These are phyloP conservation scores for Noctilio leporinus DNA, from an alignment of 2,113 vertebrate genomes.

Conservation along the genomic window DNA sequence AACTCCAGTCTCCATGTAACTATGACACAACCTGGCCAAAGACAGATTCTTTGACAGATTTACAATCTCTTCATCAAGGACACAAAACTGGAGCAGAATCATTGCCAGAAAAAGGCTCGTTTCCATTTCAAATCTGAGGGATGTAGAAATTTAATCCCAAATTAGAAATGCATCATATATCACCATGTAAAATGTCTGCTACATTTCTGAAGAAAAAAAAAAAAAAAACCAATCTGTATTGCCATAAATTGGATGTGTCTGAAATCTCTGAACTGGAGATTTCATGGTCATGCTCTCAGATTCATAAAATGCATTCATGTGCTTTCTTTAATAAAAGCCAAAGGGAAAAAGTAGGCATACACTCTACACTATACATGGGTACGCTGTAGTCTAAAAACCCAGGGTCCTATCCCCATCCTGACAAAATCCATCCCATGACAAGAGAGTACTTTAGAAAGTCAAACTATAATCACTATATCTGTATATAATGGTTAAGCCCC, in stretches of 20 bases:
- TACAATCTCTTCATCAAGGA: not conserved
- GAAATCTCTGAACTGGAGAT: not conserved
- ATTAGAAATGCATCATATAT: not conserved
- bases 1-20: not conserved
- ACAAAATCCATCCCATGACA: not conserved
- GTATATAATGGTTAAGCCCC: not conserved
- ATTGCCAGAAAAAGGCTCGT: not conserved
- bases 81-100: not conserved
- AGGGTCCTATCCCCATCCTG: not conserved
- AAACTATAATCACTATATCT: not conserved
- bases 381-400: constrained; percentile 6
- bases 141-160: not conserved
- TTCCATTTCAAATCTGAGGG: not conserved
- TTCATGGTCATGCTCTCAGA: constrained; percentile 30
- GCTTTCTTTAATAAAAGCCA: constrained; percentile 54
- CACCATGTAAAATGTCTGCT: not conserved
- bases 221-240: not conserved
- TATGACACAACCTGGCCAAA: not conserved
- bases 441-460: not conserved
- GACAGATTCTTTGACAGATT: not conserved
- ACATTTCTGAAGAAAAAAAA: not conserved
- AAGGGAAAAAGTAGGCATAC: not conserved
- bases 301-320: constrained; percentile 29
- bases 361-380: not conserved
- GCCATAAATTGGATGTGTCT: constrained; percentile 43